Conservation (phyloP, 2,113 vertebrate species). For the Marcusenius ussheri region DNA sequence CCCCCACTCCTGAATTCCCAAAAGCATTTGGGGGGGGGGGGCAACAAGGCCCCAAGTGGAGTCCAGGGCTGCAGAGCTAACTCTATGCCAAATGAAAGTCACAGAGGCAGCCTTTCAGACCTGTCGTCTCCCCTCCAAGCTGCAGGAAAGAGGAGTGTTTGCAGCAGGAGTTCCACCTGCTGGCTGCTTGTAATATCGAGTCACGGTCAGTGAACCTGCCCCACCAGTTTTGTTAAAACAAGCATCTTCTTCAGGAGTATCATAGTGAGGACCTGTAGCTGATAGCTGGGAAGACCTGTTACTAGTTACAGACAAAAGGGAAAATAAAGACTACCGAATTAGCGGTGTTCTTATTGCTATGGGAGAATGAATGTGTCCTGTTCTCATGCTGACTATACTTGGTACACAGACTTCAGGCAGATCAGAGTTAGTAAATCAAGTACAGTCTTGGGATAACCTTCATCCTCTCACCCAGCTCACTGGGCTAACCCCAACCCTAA, state of each 20-base stretch:
- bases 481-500: neutral
- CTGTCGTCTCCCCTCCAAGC: neutral
- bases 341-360: neutral
- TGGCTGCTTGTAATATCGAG: constrained; percentile 26
- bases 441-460: neutral
- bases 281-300: neutral
- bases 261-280: neutral
- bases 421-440: neutral
- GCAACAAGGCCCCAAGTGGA: neutral
- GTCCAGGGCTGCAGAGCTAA: constrained; percentile 7
- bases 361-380: neutral
- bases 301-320: neutral
- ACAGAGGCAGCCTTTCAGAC: constrained; percentile 19
- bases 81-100: constrained; percentile 20
- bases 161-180: constrained; percentile 47
- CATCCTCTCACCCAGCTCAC: neutral
- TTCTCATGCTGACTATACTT: neutral
- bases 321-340: neutral
- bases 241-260: neutral
- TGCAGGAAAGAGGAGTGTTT: neutral
- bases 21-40: neutral
- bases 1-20: neutral
- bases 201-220: neutral
- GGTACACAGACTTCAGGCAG: neutral
- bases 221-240: neutral